These are phyloP conservation scores for Momotus momota DNA, from an alignment of 2,797 vertebrate species.

Conservation along the genomic window DNA sequence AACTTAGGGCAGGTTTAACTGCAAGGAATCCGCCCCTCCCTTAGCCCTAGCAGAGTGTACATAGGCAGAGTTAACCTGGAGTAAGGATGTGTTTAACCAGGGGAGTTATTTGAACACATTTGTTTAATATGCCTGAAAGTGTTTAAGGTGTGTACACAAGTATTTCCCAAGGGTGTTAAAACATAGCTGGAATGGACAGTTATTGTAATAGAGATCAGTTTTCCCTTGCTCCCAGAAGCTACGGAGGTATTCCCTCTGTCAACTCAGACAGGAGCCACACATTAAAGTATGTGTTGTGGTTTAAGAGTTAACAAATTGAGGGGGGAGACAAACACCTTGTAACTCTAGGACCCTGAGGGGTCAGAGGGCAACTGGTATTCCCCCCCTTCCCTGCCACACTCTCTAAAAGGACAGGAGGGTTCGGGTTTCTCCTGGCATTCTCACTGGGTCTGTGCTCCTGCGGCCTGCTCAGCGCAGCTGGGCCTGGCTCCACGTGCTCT, in stretches of 20 bases:
- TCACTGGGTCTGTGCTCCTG: too few relatives aligned
- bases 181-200: not conserved
- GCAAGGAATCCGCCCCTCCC: not conserved
- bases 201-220: not conserved
- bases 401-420: too few relatives aligned
- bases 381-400: too few relatives aligned
- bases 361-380: too few relatives aligned
- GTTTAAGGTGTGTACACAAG: conserved; percentile 2
- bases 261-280: not conserved
- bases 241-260: not conserved
- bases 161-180: not conserved
- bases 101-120: not conserved
- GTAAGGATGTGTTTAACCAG: not conserved
- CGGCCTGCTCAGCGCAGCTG: too few relatives aligned
- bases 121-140: not conserved
- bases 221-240: not conserved
- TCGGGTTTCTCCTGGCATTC: too few relatives aligned
- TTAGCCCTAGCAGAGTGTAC: not conserved
- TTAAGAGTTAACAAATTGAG: too few relatives aligned
- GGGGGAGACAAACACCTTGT: too few relatives aligned
- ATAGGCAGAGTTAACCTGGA: not conserved
- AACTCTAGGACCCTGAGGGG: too few relatives aligned
- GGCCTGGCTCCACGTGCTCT: too few relatives aligned
- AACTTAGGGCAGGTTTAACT: not conserved
- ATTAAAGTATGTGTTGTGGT: not conserved